Percentiles rank a stretch among this genome's conserved stretches.
phyloP scores from a whole-genome alignment of 1,140 invertebrate species.

The Magallana gigas region DNA sequence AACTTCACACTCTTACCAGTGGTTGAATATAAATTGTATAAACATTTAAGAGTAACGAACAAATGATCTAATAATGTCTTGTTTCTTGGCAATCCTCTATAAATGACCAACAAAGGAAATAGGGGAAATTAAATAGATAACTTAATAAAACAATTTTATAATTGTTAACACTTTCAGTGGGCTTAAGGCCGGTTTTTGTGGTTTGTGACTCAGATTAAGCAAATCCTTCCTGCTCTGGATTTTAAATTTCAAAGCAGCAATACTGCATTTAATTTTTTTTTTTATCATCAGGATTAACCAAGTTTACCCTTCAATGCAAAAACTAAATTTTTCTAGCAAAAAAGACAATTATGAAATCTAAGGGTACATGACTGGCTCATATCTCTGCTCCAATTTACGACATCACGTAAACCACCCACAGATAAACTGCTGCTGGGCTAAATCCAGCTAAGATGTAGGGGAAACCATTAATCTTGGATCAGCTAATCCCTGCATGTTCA shows the following conservation, averaged over 20 bases:
- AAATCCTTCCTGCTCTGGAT: not conserved
- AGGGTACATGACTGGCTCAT: not conserved
- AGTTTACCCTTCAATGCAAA: not conserved
- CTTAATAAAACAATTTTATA: not conserved
- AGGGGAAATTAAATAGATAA: not conserved
- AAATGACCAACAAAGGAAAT: not conserved
- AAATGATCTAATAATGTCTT: too few relatives aligned
- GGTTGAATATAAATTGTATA: too few relatives aligned
- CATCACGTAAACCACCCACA: conserved; percentile 34
- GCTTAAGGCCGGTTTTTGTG: not conserved
- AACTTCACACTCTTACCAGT: too few relatives aligned
- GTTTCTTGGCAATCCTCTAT: too few relatives aligned
- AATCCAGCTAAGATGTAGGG: conserved; percentile 16
- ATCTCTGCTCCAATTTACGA: conserved; percentile 18
- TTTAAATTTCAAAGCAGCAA: not conserved
- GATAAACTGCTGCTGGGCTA: not conserved
- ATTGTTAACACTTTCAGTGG: not conserved
- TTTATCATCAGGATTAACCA: conserved; percentile 17
- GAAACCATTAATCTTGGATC: conserved; percentile 33
- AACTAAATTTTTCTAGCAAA: not conserved
- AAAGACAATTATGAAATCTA: not conserved
- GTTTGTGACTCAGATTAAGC: not conserved
- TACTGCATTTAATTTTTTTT: not conserved
- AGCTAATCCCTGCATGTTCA: conserved; percentile 29
- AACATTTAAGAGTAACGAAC: too few relatives aligned